phyloP scores from a whole-genome alignment of 2,113 vertebrate genomes.

The Nothobranchius furzeri region DNA sequence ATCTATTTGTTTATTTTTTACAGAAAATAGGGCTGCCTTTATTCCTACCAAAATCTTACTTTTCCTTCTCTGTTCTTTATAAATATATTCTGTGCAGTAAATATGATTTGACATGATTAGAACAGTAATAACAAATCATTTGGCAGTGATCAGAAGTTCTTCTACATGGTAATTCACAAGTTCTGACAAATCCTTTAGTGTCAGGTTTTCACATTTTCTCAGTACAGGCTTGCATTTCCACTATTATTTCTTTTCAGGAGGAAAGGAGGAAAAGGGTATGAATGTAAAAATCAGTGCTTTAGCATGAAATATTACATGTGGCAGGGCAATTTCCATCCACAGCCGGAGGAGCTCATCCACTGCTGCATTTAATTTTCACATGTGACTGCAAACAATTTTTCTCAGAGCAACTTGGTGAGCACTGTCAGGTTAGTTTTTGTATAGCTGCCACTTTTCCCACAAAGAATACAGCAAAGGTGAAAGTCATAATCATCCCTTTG shows the following conservation, averaged over 20 bases:
- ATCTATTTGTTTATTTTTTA: background rate
- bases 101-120: too few relatives aligned
- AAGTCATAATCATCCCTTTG: conserved; percentile 29
- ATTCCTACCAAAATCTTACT: too few relatives aligned
- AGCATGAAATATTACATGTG: conserved; percentile 74
- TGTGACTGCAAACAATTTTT: conserved; percentile 66
- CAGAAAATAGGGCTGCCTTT: conserved; percentile 19
- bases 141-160: too few relatives aligned
- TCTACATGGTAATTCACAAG: too few relatives aligned
- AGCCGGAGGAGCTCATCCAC: conserved; percentile 46
- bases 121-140: too few relatives aligned
- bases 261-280: conserved; percentile 42
- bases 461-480: conserved; percentile 54
- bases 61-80: too few relatives aligned
- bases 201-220: background rate
- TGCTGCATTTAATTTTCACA: conserved; percentile 72
- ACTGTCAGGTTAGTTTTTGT: conserved; percentile 43
- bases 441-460: conserved; percentile 46
- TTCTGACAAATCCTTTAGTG: background rate
- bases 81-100: too few relatives aligned
- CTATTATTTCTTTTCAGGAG: conserved; percentile 23
- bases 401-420: conserved; percentile 29
- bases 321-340: conserved; percentile 76
- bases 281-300: conserved; percentile 38
- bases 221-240: conserved; percentile 13